Base-by-base conservation (phyloP, 2,888 invertebrate genomes). In the Lasioglossum leucozonium region DNA sequence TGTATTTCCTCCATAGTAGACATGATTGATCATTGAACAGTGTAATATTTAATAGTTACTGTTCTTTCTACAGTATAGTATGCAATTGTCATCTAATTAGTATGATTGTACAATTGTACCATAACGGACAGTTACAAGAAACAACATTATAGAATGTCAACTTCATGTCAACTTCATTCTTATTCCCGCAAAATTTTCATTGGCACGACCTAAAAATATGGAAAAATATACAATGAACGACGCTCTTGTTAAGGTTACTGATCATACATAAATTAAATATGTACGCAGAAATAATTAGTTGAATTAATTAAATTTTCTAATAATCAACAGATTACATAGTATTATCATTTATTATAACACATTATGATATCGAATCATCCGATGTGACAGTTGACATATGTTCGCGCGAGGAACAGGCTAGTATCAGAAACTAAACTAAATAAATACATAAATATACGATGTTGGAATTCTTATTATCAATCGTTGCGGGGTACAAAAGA, bases 71-170 rank as follows among this genome's bases (percentile, higher is more conserved):
- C 8, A 74, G 62, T 58, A 51, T 26, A 51, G 77, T 37, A 78
- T 62, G 82, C 65, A 80, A 75, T 80, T 82, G 88, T 87, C 88
- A 89, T 85, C 87, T 89, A 40, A 79, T 42, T 79, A 88, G 73
- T 55, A 75, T 40, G 34, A 80, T 37, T 5, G 40, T 47, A 37
- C 44, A 30, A 55, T 26, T 37, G 47, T 58, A 55, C 47, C 75
- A 42, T 77, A 69, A 77, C 0, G 40, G 77, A 76, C 51, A 42
- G 34, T 26, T 62, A 62, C 18, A 58, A 1, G 34, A 37, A 65
- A 30, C 18, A 51, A 72, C 47, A 81, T 81, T 75, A 40, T 34
- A 26, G 26, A 44, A 62, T 40, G 40, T 78, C 72, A 79, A 76
- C 42, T 42, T 73, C 87, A 82, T 85, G 37, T 77, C 62, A 82